A percentile compares a stretch with the other conserved stretches of the same genome.
These are phyloP conservation scores for Varecia variegata DNA, from an alignment of 2,797 vertebrate species.

Conservation along the genomic window DNA sequence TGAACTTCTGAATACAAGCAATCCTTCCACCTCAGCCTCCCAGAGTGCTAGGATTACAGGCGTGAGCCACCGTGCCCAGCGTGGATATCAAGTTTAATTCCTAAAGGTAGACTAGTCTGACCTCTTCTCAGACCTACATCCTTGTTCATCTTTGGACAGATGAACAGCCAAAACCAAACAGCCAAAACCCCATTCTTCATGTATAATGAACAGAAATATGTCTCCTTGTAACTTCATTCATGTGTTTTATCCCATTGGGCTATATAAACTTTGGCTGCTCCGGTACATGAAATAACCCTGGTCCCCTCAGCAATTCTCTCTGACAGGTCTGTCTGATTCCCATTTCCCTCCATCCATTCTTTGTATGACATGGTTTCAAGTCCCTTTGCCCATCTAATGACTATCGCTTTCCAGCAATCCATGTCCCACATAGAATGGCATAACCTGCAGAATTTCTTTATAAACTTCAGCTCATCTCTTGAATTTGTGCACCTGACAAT, in stretches of 20 bases:
- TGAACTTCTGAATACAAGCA: too few relatives aligned
- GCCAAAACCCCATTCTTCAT: background rate
- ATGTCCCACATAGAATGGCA: background rate
- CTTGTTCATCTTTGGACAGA: background rate
- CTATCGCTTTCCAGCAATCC: background rate
- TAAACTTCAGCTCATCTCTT: background rate
- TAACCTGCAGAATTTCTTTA: background rate
- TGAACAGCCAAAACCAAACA: too few relatives aligned
- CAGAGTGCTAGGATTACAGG: too few relatives aligned
- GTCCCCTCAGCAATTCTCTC: background rate
- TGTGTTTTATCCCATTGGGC: background rate
- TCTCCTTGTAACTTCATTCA: background rate
- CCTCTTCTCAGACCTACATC: background rate
- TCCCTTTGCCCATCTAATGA: too few relatives aligned
- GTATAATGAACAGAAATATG: background rate
- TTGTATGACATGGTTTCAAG: background rate
- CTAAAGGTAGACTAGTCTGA: background rate
- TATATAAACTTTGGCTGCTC: background rate
- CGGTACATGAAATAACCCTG: background rate
- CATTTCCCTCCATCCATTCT: background rate
- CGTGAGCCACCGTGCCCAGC: accelerated
- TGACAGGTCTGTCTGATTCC: background rate
- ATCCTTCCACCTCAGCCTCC: too few relatives aligned
- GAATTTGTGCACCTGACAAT: background rate
- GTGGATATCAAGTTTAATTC: background rate